Percentiles rank a stretch among this genome's conserved stretches.
Evolutionary conservation across 2,888 invertebrate genomes (phyloP).

Genomic region (Furcula furcula): DNA sequence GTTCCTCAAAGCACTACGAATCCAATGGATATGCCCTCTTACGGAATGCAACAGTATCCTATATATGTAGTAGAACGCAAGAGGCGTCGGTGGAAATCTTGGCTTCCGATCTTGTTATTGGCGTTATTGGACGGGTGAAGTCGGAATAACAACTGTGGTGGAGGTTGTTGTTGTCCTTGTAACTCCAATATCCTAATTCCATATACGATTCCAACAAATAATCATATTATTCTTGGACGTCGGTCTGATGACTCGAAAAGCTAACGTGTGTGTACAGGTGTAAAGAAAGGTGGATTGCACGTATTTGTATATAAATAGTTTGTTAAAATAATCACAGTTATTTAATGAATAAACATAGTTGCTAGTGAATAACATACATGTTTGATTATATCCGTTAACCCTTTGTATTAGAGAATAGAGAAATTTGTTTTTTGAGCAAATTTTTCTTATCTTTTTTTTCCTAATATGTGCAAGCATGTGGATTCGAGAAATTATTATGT

Average conservation of each 20-base stretch:
- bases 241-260: conserved; percentile 12
- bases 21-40: conserved; percentile 14
- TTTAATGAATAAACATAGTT: not conserved
- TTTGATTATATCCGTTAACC: too few relatives aligned
- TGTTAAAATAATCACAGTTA: not conserved
- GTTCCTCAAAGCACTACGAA: conserved; percentile 8
- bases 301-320: not conserved
- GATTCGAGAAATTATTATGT: too few relatives aligned
- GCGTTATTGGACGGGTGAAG: conserved; percentile 37
- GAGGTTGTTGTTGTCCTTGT: conserved; percentile 30
- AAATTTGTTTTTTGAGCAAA: too few relatives aligned
- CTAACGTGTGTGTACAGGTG: too few relatives aligned
- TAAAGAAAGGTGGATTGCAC: not conserved
- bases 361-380: too few relatives aligned
- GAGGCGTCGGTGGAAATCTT: conserved; percentile 37
- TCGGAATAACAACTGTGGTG: conserved; percentile 18
- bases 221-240: conserved; percentile 32
- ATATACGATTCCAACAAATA: conserved; percentile 48
- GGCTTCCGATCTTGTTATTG: conserved; percentile 47
- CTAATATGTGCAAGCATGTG: too few relatives aligned
- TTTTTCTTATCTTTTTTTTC: too few relatives aligned
- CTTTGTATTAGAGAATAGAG: too few relatives aligned
- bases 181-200: conserved; percentile 39
- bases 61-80: conserved; percentile 40
- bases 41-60: conserved; percentile 20